These are phyloP conservation scores for Synodontis membranacea DNA, from an alignment of 2,113 vertebrate genomes.

Conservation along the genomic window DNA sequence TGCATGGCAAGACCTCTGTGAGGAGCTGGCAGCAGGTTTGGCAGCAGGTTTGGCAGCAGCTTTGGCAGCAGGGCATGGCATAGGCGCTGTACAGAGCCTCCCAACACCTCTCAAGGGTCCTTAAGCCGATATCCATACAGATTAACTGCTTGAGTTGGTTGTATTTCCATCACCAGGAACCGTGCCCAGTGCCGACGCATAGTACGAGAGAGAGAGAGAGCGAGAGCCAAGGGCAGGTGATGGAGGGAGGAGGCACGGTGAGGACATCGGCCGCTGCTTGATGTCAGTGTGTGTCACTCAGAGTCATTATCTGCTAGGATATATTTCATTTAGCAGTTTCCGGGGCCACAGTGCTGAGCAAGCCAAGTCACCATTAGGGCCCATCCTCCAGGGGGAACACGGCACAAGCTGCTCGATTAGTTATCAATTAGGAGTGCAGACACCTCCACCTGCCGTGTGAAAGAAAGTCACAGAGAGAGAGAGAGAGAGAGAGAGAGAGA, in stretches of 20 bases:
- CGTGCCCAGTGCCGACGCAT: slow-evolving; percentile 59
- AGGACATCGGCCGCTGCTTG: slow-evolving; percentile 53
- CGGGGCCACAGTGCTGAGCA: slow-evolving; percentile 64
- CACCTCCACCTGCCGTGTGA: slow-evolving; percentile 72
- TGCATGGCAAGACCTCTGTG: slow-evolving; percentile 17
- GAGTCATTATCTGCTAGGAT: slow-evolving; percentile 66
- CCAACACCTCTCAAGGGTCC: slow-evolving; percentile 68
- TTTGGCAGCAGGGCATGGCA: slow-evolving; percentile 60
- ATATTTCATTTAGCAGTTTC: slow-evolving; percentile 70
- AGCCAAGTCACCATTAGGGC: slow-evolving; percentile 62
- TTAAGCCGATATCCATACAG: slow-evolving; percentile 75
- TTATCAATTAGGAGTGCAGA: slow-evolving; percentile 79
- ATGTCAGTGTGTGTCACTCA: slow-evolving; percentile 58
- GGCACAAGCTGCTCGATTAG: slow-evolving; percentile 77
- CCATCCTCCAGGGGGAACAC: slow-evolving; percentile 72
- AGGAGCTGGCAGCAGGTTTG: slow-evolving; percentile 28
- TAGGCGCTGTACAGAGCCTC: slow-evolving; percentile 63
- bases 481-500: too few species aligned
- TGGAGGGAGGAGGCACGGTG: slow-evolving; percentile 16
- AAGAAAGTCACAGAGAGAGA: slow-evolving; percentile 41
- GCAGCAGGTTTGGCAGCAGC: slow-evolving; percentile 36
- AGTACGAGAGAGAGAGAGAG: slow-evolving; percentile 38
- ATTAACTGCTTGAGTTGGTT: slow-evolving; percentile 77
- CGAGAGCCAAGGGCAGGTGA: slow-evolving; percentile 17
- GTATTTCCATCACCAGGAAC: slow-evolving; percentile 72